Conservation (phyloP, 37 sponge, comb jelly and placozoan genomes). For the Crambe crambe region DNA sequence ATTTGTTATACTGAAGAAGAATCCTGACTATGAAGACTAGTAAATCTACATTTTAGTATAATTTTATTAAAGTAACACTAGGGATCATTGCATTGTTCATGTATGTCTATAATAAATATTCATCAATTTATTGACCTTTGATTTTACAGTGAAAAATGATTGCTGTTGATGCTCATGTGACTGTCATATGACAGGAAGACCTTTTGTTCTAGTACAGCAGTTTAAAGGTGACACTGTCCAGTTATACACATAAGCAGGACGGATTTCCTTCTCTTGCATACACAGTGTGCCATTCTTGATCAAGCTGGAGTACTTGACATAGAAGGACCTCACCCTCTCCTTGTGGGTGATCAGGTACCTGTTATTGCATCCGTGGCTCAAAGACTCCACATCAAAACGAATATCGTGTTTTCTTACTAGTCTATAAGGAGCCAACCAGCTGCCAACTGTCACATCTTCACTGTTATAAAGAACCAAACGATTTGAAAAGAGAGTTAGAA, state of each 20-base stretch:
- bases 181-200: conserved; percentile 4
- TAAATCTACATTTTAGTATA: not conserved
- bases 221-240: conserved; percentile 49
- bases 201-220: conserved; percentile 44
- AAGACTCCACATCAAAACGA: conserved; percentile 47
- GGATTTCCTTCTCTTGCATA: conserved; percentile 16
- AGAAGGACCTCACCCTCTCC: conserved; percentile 24
- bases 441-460: conserved; percentile 57
- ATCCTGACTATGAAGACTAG: conserved; percentile 68
- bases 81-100: not conserved
- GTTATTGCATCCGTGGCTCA: conserved; percentile 60
- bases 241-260: conserved; percentile 53
- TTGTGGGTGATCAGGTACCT: conserved; percentile 54
- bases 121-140: no score
- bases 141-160: no score
- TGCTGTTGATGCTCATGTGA: no score
- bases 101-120: no score
- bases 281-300: conserved; percentile 38
- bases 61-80: not conserved
- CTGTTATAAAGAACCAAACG: conserved; percentile 34
- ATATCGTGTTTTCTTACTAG: conserved; percentile 38
- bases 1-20: conserved; percentile 93
- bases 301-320: conserved; percentile 20
- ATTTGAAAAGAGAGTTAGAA: not conserved
- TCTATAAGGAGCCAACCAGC: conserved; percentile 48